Percentiles rank a stretch among this genome's conserved stretches.
phyloP scores from a whole-genome alignment of 2,888 invertebrate genomes.

The Labia minor region DNA sequence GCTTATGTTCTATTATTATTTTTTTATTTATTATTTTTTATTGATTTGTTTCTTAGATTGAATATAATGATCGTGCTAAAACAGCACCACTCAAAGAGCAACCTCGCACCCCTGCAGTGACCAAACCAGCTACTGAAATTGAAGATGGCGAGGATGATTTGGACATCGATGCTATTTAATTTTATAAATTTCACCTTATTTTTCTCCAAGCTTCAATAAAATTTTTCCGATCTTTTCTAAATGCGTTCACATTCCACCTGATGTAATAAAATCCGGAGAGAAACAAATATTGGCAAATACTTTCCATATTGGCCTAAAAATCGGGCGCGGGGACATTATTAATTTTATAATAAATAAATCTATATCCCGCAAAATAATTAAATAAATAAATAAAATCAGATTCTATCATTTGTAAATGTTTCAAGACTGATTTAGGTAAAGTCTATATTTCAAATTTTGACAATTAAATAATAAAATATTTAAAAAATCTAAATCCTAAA shows the following conservation, averaged over 20 bases:
- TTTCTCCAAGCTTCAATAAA: not conserved
- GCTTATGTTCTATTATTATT: not conserved
- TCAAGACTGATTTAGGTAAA: not conserved
- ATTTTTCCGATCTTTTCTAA: not conserved
- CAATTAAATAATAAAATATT: not conserved
- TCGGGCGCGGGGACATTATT: not conserved
- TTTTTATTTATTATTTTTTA: not conserved
- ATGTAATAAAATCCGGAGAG: not conserved
- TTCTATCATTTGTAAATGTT: not conserved
- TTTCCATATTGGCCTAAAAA: not conserved
- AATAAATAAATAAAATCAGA: not conserved
- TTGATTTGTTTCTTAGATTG: constrained; percentile 48
- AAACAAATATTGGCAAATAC: not conserved
- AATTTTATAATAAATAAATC: too few relatives aligned
- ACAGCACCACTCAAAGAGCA: constrained; percentile 60
- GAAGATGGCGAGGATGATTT: constrained; percentile 74
- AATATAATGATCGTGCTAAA: constrained; percentile 79
- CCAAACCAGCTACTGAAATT: constrained; percentile 41
- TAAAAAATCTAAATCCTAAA: not conserved
- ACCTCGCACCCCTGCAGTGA: constrained; percentile 36
- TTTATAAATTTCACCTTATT: not conserved
- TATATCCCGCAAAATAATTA: not conserved
- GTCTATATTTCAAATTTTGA: not conserved
- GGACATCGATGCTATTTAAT: constrained; percentile 86
- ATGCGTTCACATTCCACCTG: not conserved